phyloP scores from a whole-genome alignment of 2,888 invertebrate species.

The Diplolepis rosae region DNA sequence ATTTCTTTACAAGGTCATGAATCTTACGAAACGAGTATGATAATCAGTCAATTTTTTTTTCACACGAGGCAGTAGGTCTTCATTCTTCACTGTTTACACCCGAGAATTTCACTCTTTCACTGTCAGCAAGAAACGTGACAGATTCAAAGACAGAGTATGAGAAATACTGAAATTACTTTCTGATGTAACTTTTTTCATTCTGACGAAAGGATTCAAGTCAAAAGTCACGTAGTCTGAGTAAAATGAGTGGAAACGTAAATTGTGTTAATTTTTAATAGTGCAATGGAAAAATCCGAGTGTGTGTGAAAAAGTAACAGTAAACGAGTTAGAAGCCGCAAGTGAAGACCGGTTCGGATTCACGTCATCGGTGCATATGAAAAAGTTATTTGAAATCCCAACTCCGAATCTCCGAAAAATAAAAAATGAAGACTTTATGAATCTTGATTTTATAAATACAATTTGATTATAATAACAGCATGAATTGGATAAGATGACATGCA shows the following conservation, averaged over 20 bases:
- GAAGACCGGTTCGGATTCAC: not conserved
- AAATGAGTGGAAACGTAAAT: not conserved
- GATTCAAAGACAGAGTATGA: not conserved
- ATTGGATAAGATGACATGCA: no score
- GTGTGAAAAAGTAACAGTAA: not conserved
- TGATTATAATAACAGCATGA: not conserved
- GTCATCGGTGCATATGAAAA: not conserved
- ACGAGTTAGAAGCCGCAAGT: not conserved
- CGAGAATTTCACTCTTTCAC: not conserved
- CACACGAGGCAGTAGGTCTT: not conserved
- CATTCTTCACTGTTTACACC: not conserved
- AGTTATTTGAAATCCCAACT: not conserved
- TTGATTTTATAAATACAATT: not conserved
- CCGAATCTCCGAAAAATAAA: no score
- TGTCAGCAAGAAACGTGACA: not conserved
- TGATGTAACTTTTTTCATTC: not conserved
- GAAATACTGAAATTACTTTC: not conserved
- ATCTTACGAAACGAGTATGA: not conserved
- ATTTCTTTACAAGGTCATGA: not conserved
- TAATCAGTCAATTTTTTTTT: not conserved
- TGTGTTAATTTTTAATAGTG: not conserved
- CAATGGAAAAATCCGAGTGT: not conserved
- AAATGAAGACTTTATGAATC: not conserved
- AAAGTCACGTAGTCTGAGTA: not conserved
- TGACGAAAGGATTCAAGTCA: not conserved